Evolutionary conservation across 2,888 invertebrate genomes (phyloP).

Genomic region (Amorpha juglandis): DNA sequence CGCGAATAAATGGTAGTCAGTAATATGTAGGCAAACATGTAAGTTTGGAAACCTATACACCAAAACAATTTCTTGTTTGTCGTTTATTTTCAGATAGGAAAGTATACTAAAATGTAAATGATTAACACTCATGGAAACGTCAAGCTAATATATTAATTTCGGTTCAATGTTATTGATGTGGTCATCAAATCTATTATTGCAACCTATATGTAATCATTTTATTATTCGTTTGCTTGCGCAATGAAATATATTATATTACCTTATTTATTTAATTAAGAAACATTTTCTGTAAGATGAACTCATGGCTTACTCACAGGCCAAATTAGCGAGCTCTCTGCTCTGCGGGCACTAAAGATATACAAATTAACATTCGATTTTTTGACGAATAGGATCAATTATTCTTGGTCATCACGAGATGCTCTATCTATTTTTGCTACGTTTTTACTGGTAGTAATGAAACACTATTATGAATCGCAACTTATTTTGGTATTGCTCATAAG

Average conservation of each 20-base stretch:
- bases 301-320: conserved; percentile 45
- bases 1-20: too few relatives aligned
- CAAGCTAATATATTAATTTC: neutral
- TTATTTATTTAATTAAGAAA: conserved; percentile 22
- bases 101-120: too few relatives aligned
- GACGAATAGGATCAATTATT: neutral
- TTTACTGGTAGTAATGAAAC: neutral
- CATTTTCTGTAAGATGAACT: conserved; percentile 41
- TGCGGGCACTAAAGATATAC: conserved; percentile 30
- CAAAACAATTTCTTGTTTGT: too few relatives aligned
- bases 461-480: too few relatives aligned
- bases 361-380: neutral
- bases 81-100: too few relatives aligned
- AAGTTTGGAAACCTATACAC: too few relatives aligned
- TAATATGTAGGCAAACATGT: too few relatives aligned
- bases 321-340: conserved; percentile 38
- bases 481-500: too few relatives aligned
- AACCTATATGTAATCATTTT: neutral
- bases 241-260: conserved; percentile 21
- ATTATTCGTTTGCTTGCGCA: conserved; percentile 8
- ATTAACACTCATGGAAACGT: too few relatives aligned
- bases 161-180: conserved; percentile 2
- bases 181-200: conserved; percentile 10
- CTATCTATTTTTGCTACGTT: neutral
- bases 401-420: neutral